phyloP scores from a whole-genome alignment of 2,113 vertebrate species.

The Pelmatolapia mariae region DNA sequence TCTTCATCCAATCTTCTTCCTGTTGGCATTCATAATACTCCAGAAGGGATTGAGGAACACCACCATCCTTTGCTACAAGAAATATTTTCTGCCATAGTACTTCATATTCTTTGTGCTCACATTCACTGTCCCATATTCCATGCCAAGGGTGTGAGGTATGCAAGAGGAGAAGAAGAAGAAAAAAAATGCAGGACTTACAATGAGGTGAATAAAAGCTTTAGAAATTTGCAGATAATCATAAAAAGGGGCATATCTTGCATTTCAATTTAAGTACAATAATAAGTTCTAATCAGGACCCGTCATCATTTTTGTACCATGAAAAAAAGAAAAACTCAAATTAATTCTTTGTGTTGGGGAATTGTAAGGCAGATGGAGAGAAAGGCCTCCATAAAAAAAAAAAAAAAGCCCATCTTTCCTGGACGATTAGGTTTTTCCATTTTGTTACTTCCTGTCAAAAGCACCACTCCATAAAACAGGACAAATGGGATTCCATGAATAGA shows the following conservation, averaged over 20 bases:
- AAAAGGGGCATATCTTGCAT: constrained; percentile 43
- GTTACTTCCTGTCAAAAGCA: constrained; percentile 49
- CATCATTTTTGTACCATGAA: constrained; percentile 4
- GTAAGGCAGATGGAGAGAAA: constrained; percentile 17
- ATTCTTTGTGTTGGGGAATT: constrained; percentile 44
- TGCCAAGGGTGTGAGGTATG: constrained; percentile 33
- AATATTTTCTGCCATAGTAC: constrained; percentile 29
- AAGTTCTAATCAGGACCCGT: constrained; percentile 47
- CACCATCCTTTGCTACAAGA: constrained; percentile 24
- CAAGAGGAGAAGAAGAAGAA: background rate
- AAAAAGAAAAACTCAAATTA: constrained; percentile 27
- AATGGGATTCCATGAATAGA: constrained; percentile 63
- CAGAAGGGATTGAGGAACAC: constrained; percentile 44
- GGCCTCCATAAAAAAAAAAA: constrained; percentile 13
- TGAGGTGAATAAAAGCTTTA: constrained; percentile 45
- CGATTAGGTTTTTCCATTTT: constrained; percentile 57
- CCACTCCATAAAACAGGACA: constrained; percentile 56
- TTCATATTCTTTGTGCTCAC: constrained; percentile 29
- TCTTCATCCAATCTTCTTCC: constrained; percentile 28
- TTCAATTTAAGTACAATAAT: constrained; percentile 58
- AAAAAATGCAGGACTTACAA: constrained; percentile 25
- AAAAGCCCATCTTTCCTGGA: constrained; percentile 30
- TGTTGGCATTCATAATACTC: constrained; percentile 26
- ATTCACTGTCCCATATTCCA: constrained; percentile 12
- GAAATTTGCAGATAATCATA: constrained; percentile 22